Conservation (phyloP, 2,797 vertebrate species). For the Diplodus sargus region DNA sequence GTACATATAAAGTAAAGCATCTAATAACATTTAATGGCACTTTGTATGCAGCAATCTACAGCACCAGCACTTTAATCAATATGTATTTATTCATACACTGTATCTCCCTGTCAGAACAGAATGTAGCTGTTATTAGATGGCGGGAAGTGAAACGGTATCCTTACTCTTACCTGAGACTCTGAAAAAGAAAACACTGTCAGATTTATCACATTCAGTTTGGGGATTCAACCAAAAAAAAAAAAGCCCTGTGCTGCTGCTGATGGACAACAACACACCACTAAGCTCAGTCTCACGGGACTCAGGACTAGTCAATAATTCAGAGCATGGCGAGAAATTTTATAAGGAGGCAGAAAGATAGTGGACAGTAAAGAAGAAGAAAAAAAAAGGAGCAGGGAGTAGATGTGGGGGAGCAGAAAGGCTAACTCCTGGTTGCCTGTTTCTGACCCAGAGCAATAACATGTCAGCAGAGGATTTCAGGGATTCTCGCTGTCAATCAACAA, state of each 20-base stretch:
- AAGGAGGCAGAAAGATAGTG: slow-evolving; percentile 66
- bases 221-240: slow-evolving; percentile 41
- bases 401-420: slow-evolving; percentile 48
- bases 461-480: slow-evolving; percentile 72
- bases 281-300: slow-evolving; percentile 71
- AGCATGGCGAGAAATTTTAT: slow-evolving; percentile 73
- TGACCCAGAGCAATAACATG: slow-evolving; percentile 79
- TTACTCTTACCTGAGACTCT: slow-evolving; percentile 13
- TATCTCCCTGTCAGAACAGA: slow-evolving; percentile 10
- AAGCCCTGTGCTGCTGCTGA: slow-evolving; percentile 53
- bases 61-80: not conserved
- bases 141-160: slow-evolving; percentile 1
- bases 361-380: slow-evolving; percentile 20
- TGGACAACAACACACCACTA: slow-evolving; percentile 59
- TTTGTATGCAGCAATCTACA: not conserved
- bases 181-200: not conserved
- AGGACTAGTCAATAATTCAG: slow-evolving; percentile 85
- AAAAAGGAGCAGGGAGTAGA: slow-evolving; percentile 48
- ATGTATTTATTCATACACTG: slow-evolving; percentile 23
- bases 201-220: slow-evolving; percentile 8
- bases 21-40: not conserved
- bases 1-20: not conserved
- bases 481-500: slow-evolving; percentile 75
- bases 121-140: slow-evolving; percentile 4
- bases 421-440: slow-evolving; percentile 61